These are phyloP conservation scores for Loriculus beryllinus DNA, from an alignment of 2,797 vertebrate genomes.

Conservation along the genomic window DNA sequence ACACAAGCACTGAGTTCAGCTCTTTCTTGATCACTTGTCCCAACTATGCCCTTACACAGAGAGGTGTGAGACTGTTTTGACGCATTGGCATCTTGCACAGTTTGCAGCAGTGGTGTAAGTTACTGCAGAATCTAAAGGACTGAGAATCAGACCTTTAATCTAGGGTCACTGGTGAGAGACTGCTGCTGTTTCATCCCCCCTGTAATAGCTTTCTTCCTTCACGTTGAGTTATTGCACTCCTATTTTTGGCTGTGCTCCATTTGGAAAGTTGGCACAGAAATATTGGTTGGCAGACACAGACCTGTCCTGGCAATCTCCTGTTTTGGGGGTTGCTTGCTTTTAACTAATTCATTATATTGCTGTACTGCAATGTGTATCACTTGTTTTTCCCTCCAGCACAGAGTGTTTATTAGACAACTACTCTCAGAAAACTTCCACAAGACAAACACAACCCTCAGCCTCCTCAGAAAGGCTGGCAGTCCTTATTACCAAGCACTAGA, in stretches of 20 bases:
- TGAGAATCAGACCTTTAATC: not conserved
- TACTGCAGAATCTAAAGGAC: not conserved
- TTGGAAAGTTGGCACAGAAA: constrained; percentile 25
- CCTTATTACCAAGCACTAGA: not conserved
- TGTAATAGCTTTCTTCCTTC: constrained; percentile 5
- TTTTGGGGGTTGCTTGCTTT: constrained; percentile 36
- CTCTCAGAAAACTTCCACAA: constrained; percentile 20
- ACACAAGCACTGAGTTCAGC: not conserved
- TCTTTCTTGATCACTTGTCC: not conserved
- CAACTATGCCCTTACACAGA: not conserved
- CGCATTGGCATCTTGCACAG: not conserved
- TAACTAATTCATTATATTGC: constrained; percentile 46
- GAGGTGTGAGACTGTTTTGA: not conserved
- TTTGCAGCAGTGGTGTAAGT: not conserved
- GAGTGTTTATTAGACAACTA: constrained; percentile 10
- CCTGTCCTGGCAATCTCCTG: constrained; percentile 22
- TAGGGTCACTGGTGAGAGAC: not conserved
- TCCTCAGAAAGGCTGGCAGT: not conserved
- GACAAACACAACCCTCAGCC: not conserved
- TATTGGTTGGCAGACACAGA: constrained; percentile 27
- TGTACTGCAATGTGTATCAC: not conserved
- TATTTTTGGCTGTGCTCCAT: constrained; percentile 20
- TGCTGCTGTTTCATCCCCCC: not conserved
- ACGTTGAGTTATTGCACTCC: constrained; percentile 5
- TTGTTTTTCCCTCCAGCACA: constrained; percentile 38